Base-by-base conservation (phyloP, 2,797 vertebrate species). In the Corythornis leucogaster region DNA sequence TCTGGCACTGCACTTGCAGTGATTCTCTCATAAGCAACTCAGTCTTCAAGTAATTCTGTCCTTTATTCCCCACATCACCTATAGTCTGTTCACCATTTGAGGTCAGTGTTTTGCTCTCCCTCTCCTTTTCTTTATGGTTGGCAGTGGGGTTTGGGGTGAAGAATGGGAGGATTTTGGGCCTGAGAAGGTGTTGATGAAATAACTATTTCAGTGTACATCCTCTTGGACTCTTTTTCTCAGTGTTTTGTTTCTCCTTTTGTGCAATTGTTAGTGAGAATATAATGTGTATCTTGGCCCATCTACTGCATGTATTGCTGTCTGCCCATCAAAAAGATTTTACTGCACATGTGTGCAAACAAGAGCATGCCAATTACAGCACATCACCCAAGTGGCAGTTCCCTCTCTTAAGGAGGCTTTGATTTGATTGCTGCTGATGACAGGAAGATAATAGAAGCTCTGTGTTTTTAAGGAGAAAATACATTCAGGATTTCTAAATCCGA, bases 331-430 rank as follows among this genome's bases (percentile, higher is more conserved):
- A 63, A 77, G 7, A 11, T 31, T 11, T 61, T 40, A 55, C 9
- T 66, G n/a, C 2, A 5, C 2, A 2, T 76, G n/a, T 0, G 2
- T 6, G 9, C 14, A 30, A 57, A 74, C 11, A 20, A 19, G 12
- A 80, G 11, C 9, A 6, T 55, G 17, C 17, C 35, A 59, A 3
- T 58, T 70, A 28, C 9, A 62, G 24, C 7, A 12, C 5, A 6
- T 62, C 45, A 45, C 3, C 17, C 13, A 80, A 40, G 24, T 3
- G 57, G 9, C 4, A 31, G 9, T 35, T 25, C 12, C 53, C 38
- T 54, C 45, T 62, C 3, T 51, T 67, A 45, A 78, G 59, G 20
- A 83, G 8, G 4, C 8, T 75, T 71, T 80, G 69, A 38, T 24
- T 68, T 50, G 5, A 28, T 64, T 64, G 35, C 9, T 78, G 71